These are phyloP conservation scores for Drosophila paranaensis DNA, from an alignment of 2,888 invertebrate genomes.

Conservation along the genomic window DNA sequence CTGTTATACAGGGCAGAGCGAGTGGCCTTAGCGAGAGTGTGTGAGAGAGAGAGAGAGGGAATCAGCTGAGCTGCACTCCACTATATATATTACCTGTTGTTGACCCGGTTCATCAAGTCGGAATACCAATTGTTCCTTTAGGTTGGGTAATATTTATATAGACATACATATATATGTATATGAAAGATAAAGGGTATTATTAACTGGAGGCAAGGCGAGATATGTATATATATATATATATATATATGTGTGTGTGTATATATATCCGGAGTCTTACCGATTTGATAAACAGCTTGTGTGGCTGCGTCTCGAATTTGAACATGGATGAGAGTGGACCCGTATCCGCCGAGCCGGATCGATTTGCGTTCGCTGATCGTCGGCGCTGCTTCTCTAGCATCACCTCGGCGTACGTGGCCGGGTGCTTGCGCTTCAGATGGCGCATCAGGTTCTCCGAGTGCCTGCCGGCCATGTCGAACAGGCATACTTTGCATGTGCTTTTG, in stretches of 20 bases:
- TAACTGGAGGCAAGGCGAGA: background rate
- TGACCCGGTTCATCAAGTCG: conserved; percentile 40
- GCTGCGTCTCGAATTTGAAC: conserved; percentile 52
- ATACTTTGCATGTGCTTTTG: conserved; percentile 61
- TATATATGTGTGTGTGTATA: background rate
- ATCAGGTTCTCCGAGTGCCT: conserved; percentile 66
- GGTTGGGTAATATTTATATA: background rate
- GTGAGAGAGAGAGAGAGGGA: background rate
- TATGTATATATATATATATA: background rate
- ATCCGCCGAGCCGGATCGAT: conserved; percentile 36
- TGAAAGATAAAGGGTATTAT: conserved; percentile 7
- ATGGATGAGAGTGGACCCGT: conserved; percentile 46
- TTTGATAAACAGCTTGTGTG: conserved; percentile 51
- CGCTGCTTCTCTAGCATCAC: conserved; percentile 45
- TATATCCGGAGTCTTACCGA: conserved; percentile 38
- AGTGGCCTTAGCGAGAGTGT: too few relatives aligned
- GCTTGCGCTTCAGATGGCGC: conserved; percentile 65
- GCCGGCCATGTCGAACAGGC: conserved; percentile 61
- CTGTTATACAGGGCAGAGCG: background rate
- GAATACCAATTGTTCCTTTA: conserved; percentile 42
- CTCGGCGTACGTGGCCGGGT: conserved; percentile 42
- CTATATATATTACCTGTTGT: conserved; percentile 24
- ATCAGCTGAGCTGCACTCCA: background rate
- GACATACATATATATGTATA: background rate
- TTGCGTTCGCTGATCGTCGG: conserved; percentile 26